Base-by-base conservation (phyloP, 2,113 vertebrate species). In the Paradisaea rubra region DNA sequence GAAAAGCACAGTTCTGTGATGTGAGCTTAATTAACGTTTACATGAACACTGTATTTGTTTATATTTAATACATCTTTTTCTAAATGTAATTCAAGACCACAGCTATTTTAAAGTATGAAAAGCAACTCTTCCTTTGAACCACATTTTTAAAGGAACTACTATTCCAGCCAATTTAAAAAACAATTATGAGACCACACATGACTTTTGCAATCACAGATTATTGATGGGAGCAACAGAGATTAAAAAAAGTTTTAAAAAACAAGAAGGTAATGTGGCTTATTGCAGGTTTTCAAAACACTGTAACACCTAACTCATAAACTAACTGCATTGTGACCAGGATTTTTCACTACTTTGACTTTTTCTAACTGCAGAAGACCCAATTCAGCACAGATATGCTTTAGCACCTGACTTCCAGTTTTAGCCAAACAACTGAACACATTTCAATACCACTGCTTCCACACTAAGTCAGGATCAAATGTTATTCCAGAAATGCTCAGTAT, bases 1-100 rank as follows among this genome's bases (percentile, higher is more conserved):
- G 63, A 90, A 81, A 24, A 69, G 66, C 53, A 77, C 50, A 23
- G 64, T 60, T 86, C 82, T 81, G 65, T 63, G 65, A 84, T n/a
- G 4, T 64, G 45, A 79, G 31, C 42, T 89, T 89, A 87, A 81
- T 91, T 81, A 84, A 77, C 6, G 2, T 78, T 73, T 91, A 81
- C 41, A 60, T 63, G 44, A 81, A 81, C 3, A 1, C 6, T 68
- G 33, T 54, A 84, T 89, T 84, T 89, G 80, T 94, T 94, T 81
- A 77, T 84, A 92, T 81, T 88, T 61, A 88, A 89, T 63, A 63
- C 22, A 73, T 59, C 8, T 93, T 89, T 84, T 92, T 71, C 88
- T 82, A 87, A 88, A 80, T 9, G 42, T 84, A 91, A 89, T 72
- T 93, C 45, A 90, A 95, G 85, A 94, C 66, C 30, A 60, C 30